Evolutionary conservation across 2,797 vertebrate species (phyloP).

Genomic region (Galaxias olidus): DNA sequence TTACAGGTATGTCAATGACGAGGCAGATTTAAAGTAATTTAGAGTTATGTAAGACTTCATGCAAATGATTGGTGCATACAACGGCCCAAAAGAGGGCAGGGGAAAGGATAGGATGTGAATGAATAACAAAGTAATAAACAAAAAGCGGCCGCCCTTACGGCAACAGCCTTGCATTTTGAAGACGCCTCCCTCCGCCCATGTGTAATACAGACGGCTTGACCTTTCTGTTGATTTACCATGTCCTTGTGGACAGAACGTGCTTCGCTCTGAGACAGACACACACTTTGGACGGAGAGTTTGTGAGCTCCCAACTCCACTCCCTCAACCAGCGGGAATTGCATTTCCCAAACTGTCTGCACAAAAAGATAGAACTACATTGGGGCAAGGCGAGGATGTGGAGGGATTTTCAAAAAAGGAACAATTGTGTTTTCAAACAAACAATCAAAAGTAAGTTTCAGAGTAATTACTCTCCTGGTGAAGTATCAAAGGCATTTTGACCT

Average conservation of each 20-base stretch:
- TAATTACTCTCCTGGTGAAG: constrained; percentile 36
- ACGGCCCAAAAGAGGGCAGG: too few relatives aligned
- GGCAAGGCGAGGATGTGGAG: constrained; percentile 28
- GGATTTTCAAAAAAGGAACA: constrained; percentile 30
- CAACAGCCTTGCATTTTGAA: constrained; percentile 6
- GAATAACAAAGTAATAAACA: too few relatives aligned
- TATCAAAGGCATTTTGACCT: constrained; percentile 35
- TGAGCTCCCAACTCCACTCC: constrained; percentile 30
- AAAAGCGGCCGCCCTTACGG: too few relatives aligned
- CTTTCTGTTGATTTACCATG: constrained; percentile 59
- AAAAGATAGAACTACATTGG: constrained; percentile 37
- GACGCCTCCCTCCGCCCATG: constrained; percentile 24
- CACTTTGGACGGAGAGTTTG: constrained; percentile 33
- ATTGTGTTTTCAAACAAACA: constrained; percentile 42
- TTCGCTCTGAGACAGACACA: constrained; percentile 44
- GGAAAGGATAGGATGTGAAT: too few relatives aligned
- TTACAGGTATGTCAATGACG: too few relatives aligned
- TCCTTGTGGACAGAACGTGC: constrained; percentile 40
- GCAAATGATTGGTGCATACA: too few relatives aligned
- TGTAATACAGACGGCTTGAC: constrained; percentile 36
- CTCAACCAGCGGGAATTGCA: constrained; percentile 57
- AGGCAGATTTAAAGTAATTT: too few relatives aligned
- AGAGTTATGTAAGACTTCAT: too few relatives aligned
- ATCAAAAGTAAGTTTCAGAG: constrained; percentile 34
- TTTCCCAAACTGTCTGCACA: constrained; percentile 55